Conservation (phyloP, 2,113 vertebrate species). For the Podarcis raffonei region DNA sequence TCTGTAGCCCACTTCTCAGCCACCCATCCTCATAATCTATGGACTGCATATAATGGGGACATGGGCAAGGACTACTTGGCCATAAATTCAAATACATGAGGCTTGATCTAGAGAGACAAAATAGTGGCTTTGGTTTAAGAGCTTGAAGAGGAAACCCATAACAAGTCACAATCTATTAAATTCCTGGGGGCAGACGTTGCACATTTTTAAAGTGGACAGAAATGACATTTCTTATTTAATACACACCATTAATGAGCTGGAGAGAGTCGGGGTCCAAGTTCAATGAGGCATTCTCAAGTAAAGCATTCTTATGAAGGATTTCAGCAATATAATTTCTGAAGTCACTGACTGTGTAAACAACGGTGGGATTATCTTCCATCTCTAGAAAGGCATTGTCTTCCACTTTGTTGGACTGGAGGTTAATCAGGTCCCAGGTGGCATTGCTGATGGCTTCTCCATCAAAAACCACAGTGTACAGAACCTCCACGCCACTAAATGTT, state of each 20-base stretch:
- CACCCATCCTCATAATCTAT: background rate
- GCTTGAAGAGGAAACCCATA: background rate
- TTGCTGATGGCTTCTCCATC: constrained; percentile 82
- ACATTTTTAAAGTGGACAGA: background rate
- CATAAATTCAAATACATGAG: background rate
- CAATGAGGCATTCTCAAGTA: constrained; percentile 81
- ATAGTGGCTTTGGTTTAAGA: background rate
- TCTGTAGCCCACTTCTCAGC: background rate
- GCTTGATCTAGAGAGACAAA: background rate
- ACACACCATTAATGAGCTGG: constrained; percentile 81
- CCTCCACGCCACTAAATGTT: constrained; percentile 76
- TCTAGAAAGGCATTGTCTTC: constrained; percentile 82
- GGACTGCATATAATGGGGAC: background rate
- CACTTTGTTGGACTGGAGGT: constrained; percentile 89
- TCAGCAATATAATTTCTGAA: constrained; percentile 81
- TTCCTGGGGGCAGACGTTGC: background rate
- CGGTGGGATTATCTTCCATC: constrained; percentile 79
- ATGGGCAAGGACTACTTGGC: background rate
- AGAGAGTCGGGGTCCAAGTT: constrained; percentile 77
- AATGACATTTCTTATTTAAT: background rate
- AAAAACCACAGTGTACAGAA: constrained; percentile 86
- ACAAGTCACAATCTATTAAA: background rate
- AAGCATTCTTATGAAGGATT: constrained; percentile 81
- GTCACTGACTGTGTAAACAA: constrained; percentile 81
- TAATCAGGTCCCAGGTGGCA: constrained; percentile 88